phyloP scores from a whole-genome alignment of 2,888 invertebrate species.

The Chaetoderma sp. region DNA sequence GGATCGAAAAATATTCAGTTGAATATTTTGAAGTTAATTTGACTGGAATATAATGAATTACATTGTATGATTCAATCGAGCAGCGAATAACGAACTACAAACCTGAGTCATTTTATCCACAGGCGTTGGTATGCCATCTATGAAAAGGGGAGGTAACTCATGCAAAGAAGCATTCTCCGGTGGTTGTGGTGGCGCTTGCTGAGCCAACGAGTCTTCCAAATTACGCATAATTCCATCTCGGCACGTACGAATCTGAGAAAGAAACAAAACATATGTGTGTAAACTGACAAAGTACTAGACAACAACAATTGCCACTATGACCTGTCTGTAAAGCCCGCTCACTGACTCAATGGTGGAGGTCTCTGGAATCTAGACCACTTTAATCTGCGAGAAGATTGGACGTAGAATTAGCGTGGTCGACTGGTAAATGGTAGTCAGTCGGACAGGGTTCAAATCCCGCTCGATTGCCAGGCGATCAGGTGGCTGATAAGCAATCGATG shows the following conservation, averaged over 20 bases:
- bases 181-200: constrained; percentile 88
- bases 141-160: constrained; percentile 94
- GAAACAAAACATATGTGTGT: constrained; percentile 5
- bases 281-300: not conserved
- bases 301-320: too few relatives aligned
- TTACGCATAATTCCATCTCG: constrained; percentile 94
- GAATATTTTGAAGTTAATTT: too few relatives aligned
- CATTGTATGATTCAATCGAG: too few relatives aligned
- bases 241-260: constrained; percentile 79
- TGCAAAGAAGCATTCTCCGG: constrained; percentile 93
- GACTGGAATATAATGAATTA: too few relatives aligned
- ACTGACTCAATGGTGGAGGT: too few relatives aligned
- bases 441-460: not conserved
- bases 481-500: too few relatives aligned
- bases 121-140: constrained; percentile 97
- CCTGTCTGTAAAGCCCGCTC: too few relatives aligned
- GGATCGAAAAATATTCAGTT: too few relatives aligned
- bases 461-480: too few relatives aligned
- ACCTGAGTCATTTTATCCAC: constrained; percentile 98
- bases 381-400: not conserved
- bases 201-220: constrained; percentile 90
- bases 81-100: not conserved
- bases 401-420: not conserved
- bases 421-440: not conserved
- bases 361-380: not conserved